phyloP scores from a whole-genome alignment of 2,888 invertebrate genomes.

The Agapostemon virescens region DNA sequence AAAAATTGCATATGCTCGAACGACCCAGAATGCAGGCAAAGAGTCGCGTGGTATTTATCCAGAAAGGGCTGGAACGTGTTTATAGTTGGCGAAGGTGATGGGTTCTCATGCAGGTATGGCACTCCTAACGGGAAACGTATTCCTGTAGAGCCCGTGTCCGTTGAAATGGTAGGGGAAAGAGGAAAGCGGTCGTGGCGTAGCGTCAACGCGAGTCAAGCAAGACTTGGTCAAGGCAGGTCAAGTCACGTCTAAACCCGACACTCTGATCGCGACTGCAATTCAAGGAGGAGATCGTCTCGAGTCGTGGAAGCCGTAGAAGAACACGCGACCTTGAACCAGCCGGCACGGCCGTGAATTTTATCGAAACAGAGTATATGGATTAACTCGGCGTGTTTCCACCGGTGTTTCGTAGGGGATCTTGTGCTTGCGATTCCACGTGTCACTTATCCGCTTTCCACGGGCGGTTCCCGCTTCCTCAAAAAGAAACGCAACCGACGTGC shows the following conservation, averaged over 20 bases:
- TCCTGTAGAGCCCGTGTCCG: slow-evolving; percentile 11
- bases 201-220: slow-evolving; percentile 42
- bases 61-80: background rate
- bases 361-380: slow-evolving; percentile 45
- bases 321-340: slow-evolving; percentile 56
- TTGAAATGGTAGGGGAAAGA: slow-evolving; percentile 13
- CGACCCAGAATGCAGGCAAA: background rate
- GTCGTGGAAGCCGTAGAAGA: slow-evolving; percentile 33
- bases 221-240: slow-evolving; percentile 61
- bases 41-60: background rate
- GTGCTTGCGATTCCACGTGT: slow-evolving; percentile 15
- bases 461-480: slow-evolving; percentile 1
- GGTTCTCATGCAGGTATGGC: background rate
- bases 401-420: background rate
- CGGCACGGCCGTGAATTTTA: slow-evolving; percentile 55
- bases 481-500: background rate
- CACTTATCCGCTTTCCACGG: slow-evolving; percentile 14
- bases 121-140: slow-evolving; percentile 18
- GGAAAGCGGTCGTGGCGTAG: slow-evolving; percentile 27
- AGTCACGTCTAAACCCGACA: slow-evolving; percentile 62
- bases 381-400: slow-evolving; percentile 22
- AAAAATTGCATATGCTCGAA: no score
- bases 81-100: background rate
- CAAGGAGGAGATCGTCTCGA: slow-evolving; percentile 45
- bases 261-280: slow-evolving; percentile 57